These are phyloP conservation scores for Stegophylla sp. DNA, from an alignment of 2,888 invertebrate species.

Conservation along the genomic window DNA sequence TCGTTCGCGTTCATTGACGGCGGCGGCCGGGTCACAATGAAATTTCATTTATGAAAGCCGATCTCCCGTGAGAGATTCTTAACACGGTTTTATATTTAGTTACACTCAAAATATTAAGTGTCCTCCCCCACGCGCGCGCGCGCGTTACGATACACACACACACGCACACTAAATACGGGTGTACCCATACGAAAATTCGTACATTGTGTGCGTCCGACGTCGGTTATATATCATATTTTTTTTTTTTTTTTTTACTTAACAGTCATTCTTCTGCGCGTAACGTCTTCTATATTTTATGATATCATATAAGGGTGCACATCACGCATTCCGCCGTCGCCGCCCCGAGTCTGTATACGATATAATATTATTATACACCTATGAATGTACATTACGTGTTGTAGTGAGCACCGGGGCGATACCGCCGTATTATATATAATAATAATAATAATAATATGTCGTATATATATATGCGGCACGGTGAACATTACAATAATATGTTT, in stretches of 20 bases:
- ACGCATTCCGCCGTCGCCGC: neutral
- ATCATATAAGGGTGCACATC: conserved; percentile 1
- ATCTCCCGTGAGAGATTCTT: conserved; percentile 28
- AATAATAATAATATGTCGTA: neutral
- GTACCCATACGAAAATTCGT: conserved; percentile 20
- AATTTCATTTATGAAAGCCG: conserved; percentile 33
- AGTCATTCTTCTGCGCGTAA: neutral
- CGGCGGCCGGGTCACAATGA: conserved; percentile 22
- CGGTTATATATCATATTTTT: conserved; percentile 24
- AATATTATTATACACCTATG: neutral
- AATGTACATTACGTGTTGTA: too few species aligned
- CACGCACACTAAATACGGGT: too few species aligned
- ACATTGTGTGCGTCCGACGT: neutral
- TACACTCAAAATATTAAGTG: conserved; percentile 50
- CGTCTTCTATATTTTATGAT: too few species aligned
- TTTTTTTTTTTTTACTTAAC: neutral
- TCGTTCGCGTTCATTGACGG: neutral
- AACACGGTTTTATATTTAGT: conserved; percentile 54
- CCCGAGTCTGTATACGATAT: neutral
- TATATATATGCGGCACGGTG: too few species aligned
- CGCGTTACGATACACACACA: neutral
- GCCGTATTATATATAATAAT: too few species aligned
- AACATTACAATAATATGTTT: too few species aligned
- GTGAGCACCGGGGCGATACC: too few species aligned
- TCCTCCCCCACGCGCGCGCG: conserved; percentile 30